Conservation (phyloP, 2,797 vertebrate genomes). For the Hemitrygon akajei region DNA sequence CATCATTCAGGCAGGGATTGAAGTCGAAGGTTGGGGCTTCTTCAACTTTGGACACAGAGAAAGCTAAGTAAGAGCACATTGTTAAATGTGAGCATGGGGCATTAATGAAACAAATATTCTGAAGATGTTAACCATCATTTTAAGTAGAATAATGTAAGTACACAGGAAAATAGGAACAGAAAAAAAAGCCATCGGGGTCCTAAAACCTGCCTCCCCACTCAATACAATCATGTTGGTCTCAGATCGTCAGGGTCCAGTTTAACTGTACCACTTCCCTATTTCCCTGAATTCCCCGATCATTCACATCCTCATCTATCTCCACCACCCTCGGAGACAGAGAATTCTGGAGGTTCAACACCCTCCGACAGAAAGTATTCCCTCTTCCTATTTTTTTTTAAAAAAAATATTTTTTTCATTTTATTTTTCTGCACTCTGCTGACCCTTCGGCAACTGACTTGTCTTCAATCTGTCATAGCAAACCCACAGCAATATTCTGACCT, state of each 20-base stretch:
- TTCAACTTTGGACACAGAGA: conserved; percentile 53
- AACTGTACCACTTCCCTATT: too few species aligned
- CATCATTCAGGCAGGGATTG: conserved; percentile 75
- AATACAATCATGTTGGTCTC: too few species aligned
- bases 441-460: not conserved
- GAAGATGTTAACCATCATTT: not conserved
- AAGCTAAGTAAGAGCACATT: conserved; percentile 33
- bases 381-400: not conserved
- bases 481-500: not conserved
- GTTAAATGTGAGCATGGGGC: not conserved
- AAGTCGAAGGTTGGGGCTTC: conserved; percentile 80
- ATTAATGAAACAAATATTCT: not conserved
- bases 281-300: too few species aligned
- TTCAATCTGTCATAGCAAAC: not conserved
- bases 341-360: too few species aligned
- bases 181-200: too few species aligned
- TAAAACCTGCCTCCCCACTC: too few species aligned
- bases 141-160: not conserved
- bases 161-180: too few species aligned
- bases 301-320: too few species aligned
- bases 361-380: too few species aligned
- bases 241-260: too few species aligned
- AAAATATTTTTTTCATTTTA: not conserved
- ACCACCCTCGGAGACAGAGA: too few species aligned
- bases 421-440: not conserved